Conservation (phyloP, 2,797 vertebrate genomes). For the Nannoperca australis region DNA sequence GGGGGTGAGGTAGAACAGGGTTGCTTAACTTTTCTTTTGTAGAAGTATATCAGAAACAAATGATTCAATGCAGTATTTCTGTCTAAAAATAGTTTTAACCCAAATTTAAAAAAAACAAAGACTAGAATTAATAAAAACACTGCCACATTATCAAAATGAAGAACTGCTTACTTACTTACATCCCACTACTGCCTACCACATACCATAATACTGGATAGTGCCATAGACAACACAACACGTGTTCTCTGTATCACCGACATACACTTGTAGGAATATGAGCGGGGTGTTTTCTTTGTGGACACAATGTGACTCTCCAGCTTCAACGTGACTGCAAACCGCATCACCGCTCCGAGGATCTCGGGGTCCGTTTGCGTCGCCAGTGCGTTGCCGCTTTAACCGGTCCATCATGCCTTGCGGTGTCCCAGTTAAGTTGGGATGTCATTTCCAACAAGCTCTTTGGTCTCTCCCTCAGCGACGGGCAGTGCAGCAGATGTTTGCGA, state of each 20-base stretch:
- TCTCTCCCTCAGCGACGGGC: constrained; percentile 10
- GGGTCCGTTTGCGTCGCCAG: constrained; percentile 49
- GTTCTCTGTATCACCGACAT: not conserved
- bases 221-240: not conserved
- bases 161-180: not conserved
- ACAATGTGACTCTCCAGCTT: not conserved
- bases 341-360: constrained; percentile 9
- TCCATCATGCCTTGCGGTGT: constrained; percentile 89
- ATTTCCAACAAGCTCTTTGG: constrained; percentile 47
- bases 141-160: not conserved
- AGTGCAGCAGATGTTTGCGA: constrained; percentile 27
- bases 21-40: not conserved
- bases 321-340: constrained; percentile 8
- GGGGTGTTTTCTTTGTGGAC: too few relatives aligned
- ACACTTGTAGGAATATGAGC: constrained; percentile 6
- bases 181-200: not conserved
- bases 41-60: not conserved
- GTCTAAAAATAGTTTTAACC: not conserved
- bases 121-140: not conserved
- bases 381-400: constrained; percentile 84
- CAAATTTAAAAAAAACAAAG: not conserved
- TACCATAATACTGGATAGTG: not conserved
- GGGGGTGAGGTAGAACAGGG: not conserved
- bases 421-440: constrained; percentile 82
- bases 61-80: not conserved